Evolutionary conservation across 2,888 invertebrate genomes (phyloP).

Genomic region (Volucella zonaria): DNA sequence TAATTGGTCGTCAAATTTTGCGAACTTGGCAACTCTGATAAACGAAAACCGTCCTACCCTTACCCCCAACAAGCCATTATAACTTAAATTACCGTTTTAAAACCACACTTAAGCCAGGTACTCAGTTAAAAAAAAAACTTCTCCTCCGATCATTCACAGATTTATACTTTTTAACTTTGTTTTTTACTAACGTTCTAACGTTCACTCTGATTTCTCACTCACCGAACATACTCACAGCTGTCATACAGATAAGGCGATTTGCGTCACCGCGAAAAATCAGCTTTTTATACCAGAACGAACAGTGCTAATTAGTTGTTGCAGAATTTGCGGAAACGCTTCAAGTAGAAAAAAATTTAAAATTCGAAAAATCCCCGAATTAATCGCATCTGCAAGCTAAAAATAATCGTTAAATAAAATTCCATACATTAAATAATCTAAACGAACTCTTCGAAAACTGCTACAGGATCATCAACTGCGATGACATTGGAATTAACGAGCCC

Average conservation of each 20-base stretch:
- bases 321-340: constrained; percentile 63
- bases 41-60: no score
- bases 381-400: constrained; percentile 30
- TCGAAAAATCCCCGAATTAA: constrained; percentile 44
- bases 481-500: constrained; percentile 63
- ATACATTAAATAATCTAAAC: background rate
- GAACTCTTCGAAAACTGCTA: constrained; percentile 5
- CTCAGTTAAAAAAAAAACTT: no score
- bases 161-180: no score
- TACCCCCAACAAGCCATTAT: no score
- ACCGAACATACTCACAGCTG: constrained; percentile 53
- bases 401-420: constrained; percentile 21
- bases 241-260: constrained; percentile 50
- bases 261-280: constrained; percentile 68
- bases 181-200: no score
- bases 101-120: no score
- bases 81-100: no score
- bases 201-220: background rate
- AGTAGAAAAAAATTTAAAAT: constrained; percentile 44
- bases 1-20: no score
- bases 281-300: constrained; percentile 55
- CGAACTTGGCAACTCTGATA: no score
- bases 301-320: constrained; percentile 71
- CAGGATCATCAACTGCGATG: constrained; percentile 60
- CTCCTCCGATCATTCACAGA: no score